Percentiles rank a stretch among this genome's conserved stretches.
These are phyloP conservation scores for Brachycybe producta DNA, from an alignment of 2,888 invertebrate species.

Conservation along the genomic window DNA sequence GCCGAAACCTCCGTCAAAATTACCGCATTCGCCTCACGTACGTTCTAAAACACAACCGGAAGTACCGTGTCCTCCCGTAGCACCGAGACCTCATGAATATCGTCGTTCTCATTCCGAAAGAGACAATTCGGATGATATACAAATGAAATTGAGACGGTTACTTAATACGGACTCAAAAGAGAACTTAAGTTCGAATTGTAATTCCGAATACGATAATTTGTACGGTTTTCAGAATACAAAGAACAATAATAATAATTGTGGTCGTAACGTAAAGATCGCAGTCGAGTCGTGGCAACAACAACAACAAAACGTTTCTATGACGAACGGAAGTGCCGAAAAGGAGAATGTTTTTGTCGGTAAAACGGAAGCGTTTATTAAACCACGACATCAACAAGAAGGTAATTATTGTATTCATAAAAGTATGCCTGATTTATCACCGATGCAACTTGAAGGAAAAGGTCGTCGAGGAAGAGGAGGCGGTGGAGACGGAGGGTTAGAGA, in stretches of 20 bases:
- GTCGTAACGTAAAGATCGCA: not conserved
- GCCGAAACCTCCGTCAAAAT: constrained; percentile 6
- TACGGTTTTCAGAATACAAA: not conserved
- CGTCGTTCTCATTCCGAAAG: constrained; percentile 20
- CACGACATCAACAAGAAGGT: constrained; percentile 19
- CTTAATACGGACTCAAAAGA: constrained; percentile 61
- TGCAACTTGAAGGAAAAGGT: constrained; percentile 12
- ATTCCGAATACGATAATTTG: not conserved
- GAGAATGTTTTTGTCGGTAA: too few species aligned
- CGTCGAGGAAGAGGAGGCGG: too few species aligned
- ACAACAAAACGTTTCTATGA: too few species aligned
- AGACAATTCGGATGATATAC: constrained; percentile 44
- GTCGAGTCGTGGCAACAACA: too few species aligned
- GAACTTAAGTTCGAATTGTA: constrained; percentile 36
- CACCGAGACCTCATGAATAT: constrained; percentile 20
- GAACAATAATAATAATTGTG: constrained; percentile 1
- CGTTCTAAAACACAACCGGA: constrained; percentile 18
- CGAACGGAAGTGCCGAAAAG: too few species aligned
- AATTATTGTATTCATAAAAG: constrained; percentile 50
- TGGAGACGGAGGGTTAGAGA: too few species aligned
- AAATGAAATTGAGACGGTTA: constrained; percentile 61
- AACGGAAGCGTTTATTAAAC: constrained; percentile 13
- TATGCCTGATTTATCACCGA: constrained; percentile 50
- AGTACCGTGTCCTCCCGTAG: constrained; percentile 5
- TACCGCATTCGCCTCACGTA: constrained; percentile 14